Evolutionary conservation across 2,888 invertebrate genomes (phyloP), one percentile per base, ranked within the genome.

Genomic region (Heterodera filipjevi): DNA sequence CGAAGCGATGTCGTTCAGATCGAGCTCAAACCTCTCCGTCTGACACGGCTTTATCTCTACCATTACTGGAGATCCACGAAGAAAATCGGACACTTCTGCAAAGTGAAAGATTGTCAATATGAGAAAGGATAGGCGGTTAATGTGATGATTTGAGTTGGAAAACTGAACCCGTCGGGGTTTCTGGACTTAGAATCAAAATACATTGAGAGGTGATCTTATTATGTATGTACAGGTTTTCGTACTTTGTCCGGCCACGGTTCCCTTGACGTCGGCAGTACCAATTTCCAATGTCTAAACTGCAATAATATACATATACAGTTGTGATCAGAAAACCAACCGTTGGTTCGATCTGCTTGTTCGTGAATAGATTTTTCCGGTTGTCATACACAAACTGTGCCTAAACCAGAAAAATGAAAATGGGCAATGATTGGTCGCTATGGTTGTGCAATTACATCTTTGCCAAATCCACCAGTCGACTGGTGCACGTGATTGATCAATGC

Each of bases 301-400:
- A 5, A 27, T 53, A 53, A 53, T 53, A 22, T 53, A 22, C 44
- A 44, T 10, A 44, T 44, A 10, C 44, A 49, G 19, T 16, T 14
- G 22, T 19, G 3, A 22, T 5, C 22, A 10, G 12, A 33, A 72
- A 46, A 14, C 46, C 2, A 49, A 73, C 73, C 49, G 49, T 12
- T 3, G 64, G 19, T 10, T 30, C 22, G 33, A 83, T 81, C 27
- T 32, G 53, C 59, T 72, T 76, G 70, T 76, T 76, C 35, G 83
- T 83, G 32, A 77, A 81, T 27, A 81, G 39, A 6, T 49, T 81
- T 39, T 81, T 76, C 14, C 76, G 77, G 5, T 74, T 74, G 46
- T 81, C 82, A 49, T 81, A 81, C 8, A 81, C 82, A 46, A 59
- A 75, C 19, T 66, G 27, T 0, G 33, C 64, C 75, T 75, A 33